Conservation (phyloP, 2,797 vertebrate genomes). For the Lacerta agilis region DNA sequence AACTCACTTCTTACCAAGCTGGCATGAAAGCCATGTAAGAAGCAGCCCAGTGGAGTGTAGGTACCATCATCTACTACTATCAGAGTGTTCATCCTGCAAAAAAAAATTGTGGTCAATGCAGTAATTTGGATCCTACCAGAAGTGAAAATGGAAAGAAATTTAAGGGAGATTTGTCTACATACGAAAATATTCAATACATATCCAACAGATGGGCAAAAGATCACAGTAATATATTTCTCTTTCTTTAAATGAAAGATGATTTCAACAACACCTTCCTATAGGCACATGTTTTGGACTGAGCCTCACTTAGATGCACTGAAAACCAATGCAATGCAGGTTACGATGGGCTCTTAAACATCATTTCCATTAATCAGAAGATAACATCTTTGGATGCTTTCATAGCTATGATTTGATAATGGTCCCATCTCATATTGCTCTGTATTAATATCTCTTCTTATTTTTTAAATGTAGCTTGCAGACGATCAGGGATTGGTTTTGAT, state of each 20-base stretch:
- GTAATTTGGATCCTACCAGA: not conserved
- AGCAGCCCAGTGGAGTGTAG: not conserved
- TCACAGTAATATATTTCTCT: slow-evolving; percentile 24
- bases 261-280: not conserved
- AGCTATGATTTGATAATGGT: slow-evolving; percentile 10
- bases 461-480: slow-evolving; percentile 84
- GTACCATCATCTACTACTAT: not conserved
- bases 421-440: slow-evolving; percentile 42
- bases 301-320: slow-evolving; percentile 1
- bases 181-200: not conserved
- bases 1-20: not conserved
- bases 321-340: slow-evolving; percentile 15
- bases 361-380: slow-evolving; percentile 18
- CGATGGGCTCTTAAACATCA: slow-evolving; percentile 30
- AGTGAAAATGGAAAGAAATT: not conserved
- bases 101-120: not conserved
- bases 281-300: not conserved
- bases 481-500: slow-evolving; percentile 89
- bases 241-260: slow-evolving; percentile 34
- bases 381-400: not conserved
- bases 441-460: slow-evolving; percentile 62
- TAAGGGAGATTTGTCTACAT: not conserved
- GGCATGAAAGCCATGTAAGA: not conserved
- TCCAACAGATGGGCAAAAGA: slow-evolving; percentile 20
- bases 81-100: not conserved